phyloP scores from a whole-genome alignment of 2,797 vertebrate species.

The Acanthiza pusilla region DNA sequence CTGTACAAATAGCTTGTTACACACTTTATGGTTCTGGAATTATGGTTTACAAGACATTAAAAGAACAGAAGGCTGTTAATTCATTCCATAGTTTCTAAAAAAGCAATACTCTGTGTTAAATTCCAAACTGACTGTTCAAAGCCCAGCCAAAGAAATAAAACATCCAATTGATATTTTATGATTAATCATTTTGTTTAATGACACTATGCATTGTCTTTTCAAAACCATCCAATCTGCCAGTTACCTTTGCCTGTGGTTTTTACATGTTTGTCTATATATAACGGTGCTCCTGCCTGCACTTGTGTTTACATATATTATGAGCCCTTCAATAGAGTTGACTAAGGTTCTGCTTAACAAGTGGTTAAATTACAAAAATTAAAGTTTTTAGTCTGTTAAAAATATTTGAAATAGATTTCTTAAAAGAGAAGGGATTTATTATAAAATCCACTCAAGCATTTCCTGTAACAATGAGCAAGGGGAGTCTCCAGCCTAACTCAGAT shows the following conservation, averaged over 20 bases:
- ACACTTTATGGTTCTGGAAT: neutral
- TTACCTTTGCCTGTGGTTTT: neutral
- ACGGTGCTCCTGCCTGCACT: neutral
- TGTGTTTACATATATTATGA: accelerated
- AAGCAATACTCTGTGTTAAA: neutral
- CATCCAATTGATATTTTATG: neutral
- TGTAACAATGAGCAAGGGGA: neutral
- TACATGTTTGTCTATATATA: accelerated
- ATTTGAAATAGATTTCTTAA: neutral
- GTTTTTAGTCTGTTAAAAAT: neutral
- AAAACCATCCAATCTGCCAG: neutral
- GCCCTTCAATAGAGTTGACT: neutral
- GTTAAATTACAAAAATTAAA: neutral
- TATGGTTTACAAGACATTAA: neutral
- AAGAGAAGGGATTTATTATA: neutral
- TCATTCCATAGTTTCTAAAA: neutral
- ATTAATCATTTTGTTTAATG: neutral
- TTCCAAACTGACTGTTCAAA: neutral
- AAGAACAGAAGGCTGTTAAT: neutral
- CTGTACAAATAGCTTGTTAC: neutral
- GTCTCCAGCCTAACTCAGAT: neutral
- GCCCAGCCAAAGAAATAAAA: neutral
- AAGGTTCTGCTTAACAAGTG: neutral
- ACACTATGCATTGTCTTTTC: neutral
- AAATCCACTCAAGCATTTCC: neutral